Percentiles rank a stretch among this genome's conserved stretches.
Evolutionary conservation across 1,140 invertebrate genomes (phyloP).

Genomic region (Limonius californicus): DNA sequence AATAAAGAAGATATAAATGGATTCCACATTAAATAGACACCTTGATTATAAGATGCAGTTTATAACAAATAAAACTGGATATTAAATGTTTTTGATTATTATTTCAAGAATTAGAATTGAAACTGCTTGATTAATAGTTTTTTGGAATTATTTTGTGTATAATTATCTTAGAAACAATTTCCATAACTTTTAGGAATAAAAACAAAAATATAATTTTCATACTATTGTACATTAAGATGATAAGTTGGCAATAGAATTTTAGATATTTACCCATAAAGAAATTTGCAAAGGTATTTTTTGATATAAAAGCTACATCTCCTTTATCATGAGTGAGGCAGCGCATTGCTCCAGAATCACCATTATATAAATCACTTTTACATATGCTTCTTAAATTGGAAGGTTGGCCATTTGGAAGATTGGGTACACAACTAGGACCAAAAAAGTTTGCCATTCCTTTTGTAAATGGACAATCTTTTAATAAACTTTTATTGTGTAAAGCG

Average conservation of each 20-base stretch:
- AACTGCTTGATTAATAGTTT: neutral
- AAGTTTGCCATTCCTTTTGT: conserved; percentile 52
- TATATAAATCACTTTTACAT: conserved; percentile 38
- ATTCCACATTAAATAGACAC: neutral
- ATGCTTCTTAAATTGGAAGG: conserved; percentile 19
- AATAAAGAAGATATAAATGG: neutral
- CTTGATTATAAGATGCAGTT: neutral
- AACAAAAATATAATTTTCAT: neutral
- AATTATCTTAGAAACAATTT: neutral
- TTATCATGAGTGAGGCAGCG: conserved; percentile 72
- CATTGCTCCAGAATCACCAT: conserved; percentile 63
- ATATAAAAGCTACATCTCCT: conserved; percentile 84
- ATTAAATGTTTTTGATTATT: neutral
- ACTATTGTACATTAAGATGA: neutral
- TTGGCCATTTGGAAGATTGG: conserved; percentile 40
- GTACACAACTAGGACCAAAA: conserved; percentile 60
- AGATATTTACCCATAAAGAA: conserved; percentile 52
- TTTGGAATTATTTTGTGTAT: no score
- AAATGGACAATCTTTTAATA: conserved; percentile 47
- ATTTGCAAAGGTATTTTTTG: conserved; percentile 64
- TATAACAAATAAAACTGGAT: neutral
- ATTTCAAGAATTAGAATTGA: neutral
- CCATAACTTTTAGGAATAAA: no score
- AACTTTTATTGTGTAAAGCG: conserved; percentile 50
- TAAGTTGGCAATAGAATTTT: neutral